Base-by-base conservation (phyloP, 2,888 invertebrate genomes). In the Phyllotreta cruciferae region DNA sequence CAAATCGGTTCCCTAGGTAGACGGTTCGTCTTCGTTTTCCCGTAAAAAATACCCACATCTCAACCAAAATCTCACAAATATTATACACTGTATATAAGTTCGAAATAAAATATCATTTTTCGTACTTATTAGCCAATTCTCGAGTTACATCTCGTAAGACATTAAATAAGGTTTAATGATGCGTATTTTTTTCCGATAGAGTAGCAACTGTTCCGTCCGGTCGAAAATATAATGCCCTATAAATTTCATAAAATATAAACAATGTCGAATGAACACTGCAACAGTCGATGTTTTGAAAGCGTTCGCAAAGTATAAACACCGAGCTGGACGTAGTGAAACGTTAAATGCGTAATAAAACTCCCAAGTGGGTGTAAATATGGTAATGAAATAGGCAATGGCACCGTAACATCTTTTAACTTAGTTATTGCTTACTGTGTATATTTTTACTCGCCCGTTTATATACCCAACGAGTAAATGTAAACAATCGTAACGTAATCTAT, bases 301-400 rank as follows among this genome's bases (percentile, higher is more conserved):
- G 24, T 24, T 24, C 24, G 24, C 24, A 24, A 47, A 47, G 47
- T 47, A 47, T 47, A 47, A 47, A 47, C 47, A 47, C n/a, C 34
- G 47, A 47, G 14, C 14, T 6, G 10, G 8, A 13, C 9, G 24
- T 49, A 49, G 49, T 49, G 49, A 49, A 49, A 49, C 49, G 49
- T 49, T 49, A 35, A 49, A 49, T 49, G 49, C 10, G 49, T 49
- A 49, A 49, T 49, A 49, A 49, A 49, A 49, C 7, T 35, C 11
- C 24, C 49, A 49, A 49, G 49, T 49, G 49, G 49, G 49, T 49
- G 49, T 49, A 49, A 49, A 49, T 49, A 49, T 49, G 49, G 49
- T 49, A 49, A 49, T 49, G 49, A 35, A 49, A 49, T 49, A 49
- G 34, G 49, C 49, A 34, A 49, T 35, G 10, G 35, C 34, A 24